Conservation (phyloP, 2,888 invertebrate genomes). For the Calameuta filiformis region DNA sequence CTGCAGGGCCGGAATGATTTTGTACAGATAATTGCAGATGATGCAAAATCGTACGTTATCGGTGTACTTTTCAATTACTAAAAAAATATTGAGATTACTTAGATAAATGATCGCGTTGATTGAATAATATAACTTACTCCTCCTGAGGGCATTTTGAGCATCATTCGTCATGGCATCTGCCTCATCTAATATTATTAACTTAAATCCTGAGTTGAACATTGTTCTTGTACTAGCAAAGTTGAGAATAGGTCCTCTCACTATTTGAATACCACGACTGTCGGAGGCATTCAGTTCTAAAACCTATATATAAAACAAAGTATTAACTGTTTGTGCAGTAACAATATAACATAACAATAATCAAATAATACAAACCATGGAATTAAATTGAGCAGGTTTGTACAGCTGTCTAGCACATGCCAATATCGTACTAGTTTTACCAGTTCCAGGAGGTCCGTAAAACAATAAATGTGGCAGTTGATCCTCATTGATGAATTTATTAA, state of each 20-base stretch:
- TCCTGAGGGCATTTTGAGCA: conserved; percentile 96
- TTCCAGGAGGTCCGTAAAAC: conserved; percentile 98
- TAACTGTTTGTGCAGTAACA: background rate
- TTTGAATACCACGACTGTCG: conserved; percentile 96
- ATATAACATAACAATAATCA: background rate
- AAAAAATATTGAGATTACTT: conserved; percentile 49
- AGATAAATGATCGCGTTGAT: conserved; percentile 13
- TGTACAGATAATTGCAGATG: conserved; percentile 98
- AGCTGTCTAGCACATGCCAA: conserved; percentile 94
- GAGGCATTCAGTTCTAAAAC: conserved; percentile 95
- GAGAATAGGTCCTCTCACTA: conserved; percentile 92
- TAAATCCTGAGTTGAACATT: conserved; percentile 93
- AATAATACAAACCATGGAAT: conserved; percentile 82
- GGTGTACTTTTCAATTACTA: conserved; percentile 99
- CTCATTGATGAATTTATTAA: conserved; percentile 88
- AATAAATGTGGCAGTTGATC: conserved; percentile 95
- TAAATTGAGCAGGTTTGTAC: conserved; percentile 89
- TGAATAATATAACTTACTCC: conserved; percentile 75
- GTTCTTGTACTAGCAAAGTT: conserved; percentile 97
- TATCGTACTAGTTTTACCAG: conserved; percentile 98
- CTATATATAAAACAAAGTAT: conserved; percentile 65
- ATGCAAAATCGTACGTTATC: conserved; percentile 98
- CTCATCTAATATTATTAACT: conserved; percentile 96
- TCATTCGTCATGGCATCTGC: conserved; percentile 99
- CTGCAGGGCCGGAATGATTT: conserved; percentile 98